Base-by-base conservation (phyloP, 1,140 invertebrate genomes). In the Brachionus rotundiformis region DNA sequence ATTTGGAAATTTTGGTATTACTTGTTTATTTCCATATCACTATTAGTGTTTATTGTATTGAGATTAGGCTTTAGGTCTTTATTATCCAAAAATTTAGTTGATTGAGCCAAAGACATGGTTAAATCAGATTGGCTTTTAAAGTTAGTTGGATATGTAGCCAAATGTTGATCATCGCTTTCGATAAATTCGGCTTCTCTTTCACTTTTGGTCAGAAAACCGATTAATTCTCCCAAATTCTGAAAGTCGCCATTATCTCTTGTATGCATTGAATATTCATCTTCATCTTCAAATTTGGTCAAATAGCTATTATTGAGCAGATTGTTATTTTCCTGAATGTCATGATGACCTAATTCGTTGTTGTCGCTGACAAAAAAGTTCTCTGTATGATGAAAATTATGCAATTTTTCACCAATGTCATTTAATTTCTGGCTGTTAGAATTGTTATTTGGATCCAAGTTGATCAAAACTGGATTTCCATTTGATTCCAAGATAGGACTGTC, bases 51-150 rank as follows among this genome's bases (percentile, higher is more conserved):
- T 13, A 36, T 68, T 33, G 27, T 19, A 39, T 68, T 68, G 13
- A 68, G n/a, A 39, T 11, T 36, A 68, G 29, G 1, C 36, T 68
- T 68, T 7, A 7, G 29, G 36, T 68, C 63, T 68, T 68, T 68
- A 19, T 31, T 31, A 2, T 68, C 63, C n/a, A 68, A 36, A 31
- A 36, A 19, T 36, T 68, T 68, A 16, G 63, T 5, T 7, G 63
- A 33, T 41, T 68, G 63, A 33, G 19, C 31, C 10, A 68, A 13
- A 33, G 63, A 68, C 29, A 31, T 68, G 13, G 63, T 36, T 16
- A 68, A 68, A n/a, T 68, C 63, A 68, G 63, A 68, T 33, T 68
- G 63, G 29, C 63, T 68, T 36, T 68, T 68, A 19, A 68, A 68
- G 16, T 68, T 68, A n/a, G 6, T 68, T 39, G 63, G 33, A 33